Evolutionary conservation across 2,797 vertebrate genomes (phyloP), one percentile per base, ranked within the genome.

Genomic region (Chrysolophus pictus): DNA sequence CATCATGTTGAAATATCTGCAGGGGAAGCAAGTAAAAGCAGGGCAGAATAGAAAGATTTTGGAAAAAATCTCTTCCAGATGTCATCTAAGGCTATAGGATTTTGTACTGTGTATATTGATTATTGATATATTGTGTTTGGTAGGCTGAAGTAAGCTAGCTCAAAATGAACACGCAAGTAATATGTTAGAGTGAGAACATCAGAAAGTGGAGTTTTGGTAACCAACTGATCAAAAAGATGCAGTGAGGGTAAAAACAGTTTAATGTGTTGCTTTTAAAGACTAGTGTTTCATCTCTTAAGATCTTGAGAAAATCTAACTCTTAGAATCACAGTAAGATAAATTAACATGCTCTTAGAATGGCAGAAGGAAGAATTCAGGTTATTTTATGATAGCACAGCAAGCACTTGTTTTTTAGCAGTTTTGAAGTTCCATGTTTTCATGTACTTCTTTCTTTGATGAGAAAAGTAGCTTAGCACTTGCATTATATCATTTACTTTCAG

Each of bases 251-350:
- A 85, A 62, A 65, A 33, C 78, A 90, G 19, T 59, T 95, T 91
- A 88, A 72, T 70, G 33, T 78, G 37, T 80, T 95, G 26, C 73
- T 92, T 96, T 92, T 91, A 91, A 95, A 95, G 76, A 85, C 47
- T 90, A 58, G 35, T 69, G 35, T 87, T 84, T 87, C 10, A 22
- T 91, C 56, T 82, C 53, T 70, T 85, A 92, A 77, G 9, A 62
- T 62, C 88, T 88, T 75, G 37, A 93, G 77, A 83, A 83, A 83
- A 81, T 86, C 56, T 77, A 49, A 74, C 22, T 87, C 49, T 72
- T 62, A 69, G 49, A 88, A 88, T 42, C 64, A 41, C 13, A 8
- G 22, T 76, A 90, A 89, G 87, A 88, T 72, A 67, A 88, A 70
- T 79, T 71, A 74, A 51, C 63, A 85, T 77, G 29, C 33, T 73